These are phyloP conservation scores for Chrysocyon brachyurus DNA, from an alignment of 2,797 vertebrate genomes.

Conservation along the genomic window DNA sequence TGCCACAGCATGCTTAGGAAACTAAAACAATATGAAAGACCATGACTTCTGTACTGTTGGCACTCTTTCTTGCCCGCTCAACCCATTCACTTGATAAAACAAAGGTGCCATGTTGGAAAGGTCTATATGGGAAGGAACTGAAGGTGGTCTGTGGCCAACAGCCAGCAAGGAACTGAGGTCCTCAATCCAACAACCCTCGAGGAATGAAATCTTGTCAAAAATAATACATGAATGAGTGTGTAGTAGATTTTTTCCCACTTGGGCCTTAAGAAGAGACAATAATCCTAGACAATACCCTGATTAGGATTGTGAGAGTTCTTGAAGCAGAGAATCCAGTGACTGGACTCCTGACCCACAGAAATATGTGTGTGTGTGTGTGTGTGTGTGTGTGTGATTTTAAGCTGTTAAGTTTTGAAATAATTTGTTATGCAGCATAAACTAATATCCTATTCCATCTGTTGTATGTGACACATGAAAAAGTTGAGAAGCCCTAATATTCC, in stretches of 20 bases:
- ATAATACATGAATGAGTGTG: background rate
- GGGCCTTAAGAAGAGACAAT: background rate
- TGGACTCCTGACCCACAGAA: background rate
- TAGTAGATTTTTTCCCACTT: background rate
- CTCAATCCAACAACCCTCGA: background rate
- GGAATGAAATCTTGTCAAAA: background rate
- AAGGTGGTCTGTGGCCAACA: background rate
- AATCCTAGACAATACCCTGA: background rate
- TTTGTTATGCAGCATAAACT: background rate
- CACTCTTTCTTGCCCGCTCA: background rate
- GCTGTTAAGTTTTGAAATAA: background rate
- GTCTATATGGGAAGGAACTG: background rate
- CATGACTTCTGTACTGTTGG: background rate
- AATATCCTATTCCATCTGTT: background rate
- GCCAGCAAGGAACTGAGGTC: background rate
- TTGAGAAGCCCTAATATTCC: background rate
- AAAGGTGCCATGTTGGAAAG: background rate
- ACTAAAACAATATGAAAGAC: background rate
- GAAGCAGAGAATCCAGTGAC: background rate
- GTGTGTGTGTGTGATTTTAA: background rate
- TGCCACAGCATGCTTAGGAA: background rate
- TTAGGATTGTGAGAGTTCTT: background rate
- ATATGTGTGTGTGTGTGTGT: background rate
- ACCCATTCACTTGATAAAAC: background rate
- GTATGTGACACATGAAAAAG: slow-evolving; percentile 36